Evolutionary conservation across 2,113 vertebrate genomes (phyloP).

Genomic region (Hoplias malabaricus): DNA sequence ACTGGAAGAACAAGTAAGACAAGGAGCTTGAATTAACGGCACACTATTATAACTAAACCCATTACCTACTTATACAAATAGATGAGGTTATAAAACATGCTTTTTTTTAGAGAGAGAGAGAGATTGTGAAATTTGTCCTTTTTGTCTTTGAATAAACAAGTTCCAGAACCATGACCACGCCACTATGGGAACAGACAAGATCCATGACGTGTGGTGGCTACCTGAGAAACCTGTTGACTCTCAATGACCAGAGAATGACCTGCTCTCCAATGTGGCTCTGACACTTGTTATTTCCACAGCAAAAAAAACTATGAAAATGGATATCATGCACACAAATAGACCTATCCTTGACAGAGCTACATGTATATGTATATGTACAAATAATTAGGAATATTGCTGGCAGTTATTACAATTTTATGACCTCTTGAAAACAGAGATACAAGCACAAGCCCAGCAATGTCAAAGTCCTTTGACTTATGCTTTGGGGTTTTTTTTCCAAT

Average conservation of each 20-base stretch:
- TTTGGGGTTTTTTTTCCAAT: not conserved
- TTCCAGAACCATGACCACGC: conserved; percentile 34
- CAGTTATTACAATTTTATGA: not conserved
- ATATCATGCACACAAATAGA: not conserved
- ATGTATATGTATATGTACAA: not conserved
- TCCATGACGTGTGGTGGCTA: conserved; percentile 47
- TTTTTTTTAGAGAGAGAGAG: conserved; percentile 11
- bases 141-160: conserved; percentile 51
- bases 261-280: conserved; percentile 1
- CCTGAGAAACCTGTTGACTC: conserved; percentile 60
- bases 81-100: not conserved
- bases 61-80: not conserved
- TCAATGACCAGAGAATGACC: conserved; percentile 63
- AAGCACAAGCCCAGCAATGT: not conserved
- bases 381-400: not conserved
- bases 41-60: not conserved
- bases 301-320: conserved; percentile 8
- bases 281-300: conserved; percentile 2
- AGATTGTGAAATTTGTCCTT: conserved; percentile 8
- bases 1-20: conserved; percentile 33
- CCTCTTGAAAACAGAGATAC: not conserved
- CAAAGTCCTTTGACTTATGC: not conserved
- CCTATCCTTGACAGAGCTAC: not conserved
- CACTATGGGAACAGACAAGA: conserved; percentile 58
- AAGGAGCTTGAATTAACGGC: not conserved